These are phyloP conservation scores for Parotia lawesii DNA, from an alignment of 2,113 vertebrate genomes.

Conservation along the genomic window DNA sequence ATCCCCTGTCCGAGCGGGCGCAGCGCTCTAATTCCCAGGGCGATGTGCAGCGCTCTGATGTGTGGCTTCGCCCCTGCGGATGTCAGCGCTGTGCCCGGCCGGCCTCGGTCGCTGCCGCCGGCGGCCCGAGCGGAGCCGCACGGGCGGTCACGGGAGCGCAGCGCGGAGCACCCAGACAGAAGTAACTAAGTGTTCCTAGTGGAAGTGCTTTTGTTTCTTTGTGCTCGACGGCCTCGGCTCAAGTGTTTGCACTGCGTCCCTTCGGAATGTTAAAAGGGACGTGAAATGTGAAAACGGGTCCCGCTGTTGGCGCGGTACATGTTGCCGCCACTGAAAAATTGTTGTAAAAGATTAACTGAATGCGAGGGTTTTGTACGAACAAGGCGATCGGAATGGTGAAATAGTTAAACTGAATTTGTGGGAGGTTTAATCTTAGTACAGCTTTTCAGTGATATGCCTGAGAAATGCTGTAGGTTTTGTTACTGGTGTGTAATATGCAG, in stretches of 20 bases:
- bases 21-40: background rate
- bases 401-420: background rate
- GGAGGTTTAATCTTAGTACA: accelerated
- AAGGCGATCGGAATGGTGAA: background rate
- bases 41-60: background rate
- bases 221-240: background rate
- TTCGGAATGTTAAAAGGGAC: background rate
- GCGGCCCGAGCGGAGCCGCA: background rate
- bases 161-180: background rate
- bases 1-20: background rate
- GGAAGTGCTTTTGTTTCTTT: background rate
- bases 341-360: background rate
- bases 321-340: background rate
- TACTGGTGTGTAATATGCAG: background rate
- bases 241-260: background rate
- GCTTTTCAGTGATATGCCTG: background rate
- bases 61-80: background rate
- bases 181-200: background rate
- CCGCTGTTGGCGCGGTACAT: background rate
- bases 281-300: background rate
- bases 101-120: background rate
- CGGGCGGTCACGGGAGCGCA: background rate
- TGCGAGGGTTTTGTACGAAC: background rate
- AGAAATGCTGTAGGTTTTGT: background rate
- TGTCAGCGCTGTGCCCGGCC: background rate